Evolutionary conservation across 2,797 vertebrate species (phyloP).

Genomic region (Liasis olivaceus): DNA sequence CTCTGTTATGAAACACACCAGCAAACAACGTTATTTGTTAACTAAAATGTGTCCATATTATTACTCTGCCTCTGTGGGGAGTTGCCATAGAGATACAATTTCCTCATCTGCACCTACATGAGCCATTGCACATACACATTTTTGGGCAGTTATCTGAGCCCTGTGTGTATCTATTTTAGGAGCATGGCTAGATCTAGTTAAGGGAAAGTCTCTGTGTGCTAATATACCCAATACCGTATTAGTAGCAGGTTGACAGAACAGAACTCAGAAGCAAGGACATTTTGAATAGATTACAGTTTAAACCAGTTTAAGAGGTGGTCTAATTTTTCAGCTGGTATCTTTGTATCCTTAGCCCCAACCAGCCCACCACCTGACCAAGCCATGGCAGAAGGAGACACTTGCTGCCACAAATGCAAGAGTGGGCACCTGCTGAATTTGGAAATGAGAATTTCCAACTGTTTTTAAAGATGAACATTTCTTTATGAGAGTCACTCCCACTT

Average conservation of each 20-base stretch:
- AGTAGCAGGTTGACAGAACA: neutral
- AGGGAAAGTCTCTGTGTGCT: neutral
- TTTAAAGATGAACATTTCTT: neutral
- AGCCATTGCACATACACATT: too few species aligned
- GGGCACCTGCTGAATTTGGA: constrained; percentile 34
- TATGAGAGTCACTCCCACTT: neutral
- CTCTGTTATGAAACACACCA: constrained; percentile 1
- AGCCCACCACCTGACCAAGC: too few species aligned
- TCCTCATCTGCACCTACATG: neutral
- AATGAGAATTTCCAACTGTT: neutral
- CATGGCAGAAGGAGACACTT: constrained; percentile 26
- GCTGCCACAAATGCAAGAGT: neutral
- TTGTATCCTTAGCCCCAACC: too few species aligned
- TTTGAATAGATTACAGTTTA: too few species aligned
- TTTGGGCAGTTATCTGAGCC: too few species aligned
- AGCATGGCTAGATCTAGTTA: too few species aligned
- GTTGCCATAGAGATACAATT: neutral
- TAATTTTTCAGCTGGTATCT: too few species aligned
- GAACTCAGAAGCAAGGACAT: too few species aligned
- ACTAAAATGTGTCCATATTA: constrained; percentile 29
- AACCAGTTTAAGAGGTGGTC: too few species aligned
- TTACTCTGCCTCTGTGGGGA: neutral
- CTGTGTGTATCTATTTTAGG: too few species aligned
- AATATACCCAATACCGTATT: too few species aligned
- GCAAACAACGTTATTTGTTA: constrained; percentile 22